Base-by-base conservation (phyloP, 1,140 invertebrate species). In the Rhagoletis pomonella region DNA sequence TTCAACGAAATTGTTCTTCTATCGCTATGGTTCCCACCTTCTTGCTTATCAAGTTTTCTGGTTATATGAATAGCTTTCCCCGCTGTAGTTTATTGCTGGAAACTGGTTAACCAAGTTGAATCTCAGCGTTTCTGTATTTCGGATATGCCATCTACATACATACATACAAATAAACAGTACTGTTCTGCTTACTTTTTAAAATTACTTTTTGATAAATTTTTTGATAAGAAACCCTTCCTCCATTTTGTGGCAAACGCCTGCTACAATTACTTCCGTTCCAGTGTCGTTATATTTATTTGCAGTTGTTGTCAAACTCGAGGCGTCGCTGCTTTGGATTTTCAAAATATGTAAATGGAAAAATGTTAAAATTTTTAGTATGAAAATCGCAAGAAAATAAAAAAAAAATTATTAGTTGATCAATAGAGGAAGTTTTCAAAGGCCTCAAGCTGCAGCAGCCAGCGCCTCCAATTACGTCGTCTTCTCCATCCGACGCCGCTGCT, bases 401-500 rank as follows among this genome's bases (percentile, higher is more conserved):
- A 29, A 55, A 81, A 81, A 81, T 81, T 81, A 12, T 19, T n/a
- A n/a, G 73, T 81, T 81, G 73, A 81, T 55, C n/a, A 4, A 29
- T n/a, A 55, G 7, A 17, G 14, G 14, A 1, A 55, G n/a, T 55
- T 55, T 55, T 81, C 29, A 42, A 81, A 81, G 55, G 73, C 73
- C 73, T 81, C 73, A 81, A 81, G 73, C 73, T 81, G 73, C 73
- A 81, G 73, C 73, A 81, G 73, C 73, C 73, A 19, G 73, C 73
- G 44, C 73, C 44, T 55, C 17, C 73, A 50, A n/a, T 17, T 29
- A 81, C 47, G 29, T 29, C 29, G 29, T 29, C 29, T 81, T 29
- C 50, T 42, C 44, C 47, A 14, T 50, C 47, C 19, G 1, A 2
- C 5, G 6, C 47, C 47, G 73, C 14, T 19, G 73, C n/a, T 3